Conservation (phyloP, 1,140 invertebrate genomes). For the Aradophagus sp. region DNA sequence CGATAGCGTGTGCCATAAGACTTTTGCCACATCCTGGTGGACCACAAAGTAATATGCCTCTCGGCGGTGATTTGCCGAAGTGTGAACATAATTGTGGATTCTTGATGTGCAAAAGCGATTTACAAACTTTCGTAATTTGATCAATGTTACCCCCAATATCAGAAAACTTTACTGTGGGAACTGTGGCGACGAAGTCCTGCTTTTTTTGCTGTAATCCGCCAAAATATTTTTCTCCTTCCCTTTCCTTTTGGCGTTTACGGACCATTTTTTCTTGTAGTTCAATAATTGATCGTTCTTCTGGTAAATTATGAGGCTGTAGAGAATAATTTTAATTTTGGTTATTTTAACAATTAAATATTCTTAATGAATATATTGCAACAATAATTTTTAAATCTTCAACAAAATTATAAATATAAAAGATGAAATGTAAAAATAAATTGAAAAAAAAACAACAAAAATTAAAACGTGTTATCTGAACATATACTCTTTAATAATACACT, state of each 20-base stretch:
- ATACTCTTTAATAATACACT: too few relatives aligned
- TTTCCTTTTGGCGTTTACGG: conserved; percentile 72
- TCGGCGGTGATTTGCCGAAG: conserved; percentile 81
- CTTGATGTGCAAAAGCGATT: conserved; percentile 87
- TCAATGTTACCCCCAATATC: conserved; percentile 85
- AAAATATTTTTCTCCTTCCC: conserved; percentile 68
- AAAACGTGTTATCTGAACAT: too few relatives aligned
- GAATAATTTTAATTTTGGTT: too few relatives aligned
- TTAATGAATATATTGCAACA: too few relatives aligned
- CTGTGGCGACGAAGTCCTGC: conserved; percentile 58
- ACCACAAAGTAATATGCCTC: conserved; percentile 93
- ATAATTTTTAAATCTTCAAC: too few relatives aligned
- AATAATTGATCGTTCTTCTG: conserved; percentile 14
- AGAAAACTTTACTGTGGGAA: conserved; percentile 79
- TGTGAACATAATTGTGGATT: conserved; percentile 88
- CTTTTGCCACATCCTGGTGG: conserved; percentile 84
- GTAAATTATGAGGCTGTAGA: too few relatives aligned
- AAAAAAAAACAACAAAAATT: not conserved
- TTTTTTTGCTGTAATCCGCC: conserved; percentile 49
- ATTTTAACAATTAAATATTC: not conserved
- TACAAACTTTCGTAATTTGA: conserved; percentile 84
- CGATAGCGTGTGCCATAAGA: conserved; percentile 76
- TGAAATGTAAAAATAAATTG: not conserved
- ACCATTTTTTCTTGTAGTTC: conserved; percentile 54
- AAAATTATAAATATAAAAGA: too few relatives aligned